Base-by-base conservation (phyloP, 2,888 invertebrate species). In the Sialis lutaria region DNA sequence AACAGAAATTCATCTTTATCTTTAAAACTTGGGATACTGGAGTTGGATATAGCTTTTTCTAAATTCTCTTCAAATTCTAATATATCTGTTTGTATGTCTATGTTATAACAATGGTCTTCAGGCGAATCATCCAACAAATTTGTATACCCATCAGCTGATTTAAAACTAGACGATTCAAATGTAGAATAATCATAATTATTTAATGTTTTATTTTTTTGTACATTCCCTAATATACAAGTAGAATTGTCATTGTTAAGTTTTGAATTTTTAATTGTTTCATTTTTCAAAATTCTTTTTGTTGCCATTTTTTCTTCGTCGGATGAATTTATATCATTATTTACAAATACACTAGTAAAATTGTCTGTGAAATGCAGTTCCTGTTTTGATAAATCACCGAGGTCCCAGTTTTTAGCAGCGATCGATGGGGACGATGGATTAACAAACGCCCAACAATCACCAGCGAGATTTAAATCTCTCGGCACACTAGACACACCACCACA, bases 401-500 rank as follows among this genome's bases (percentile, higher is more conserved):
- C 65, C 54, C 60, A 66, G 51, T 67, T 64, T 50, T 67, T 64
- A 12, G 58, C 61, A 2, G 68, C 67, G 12, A 67, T 60, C 0
- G 66, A 64, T 2, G 53, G 42, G 13, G 50, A 49, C 6, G 50
- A 51, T 6, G 46, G 50, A 10, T 52, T 52, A 50, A 52, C 55
- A 35, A 51, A 37, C 6, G n/a, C n/a, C 37, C 37, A 37, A 12
- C 12, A 10, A 12, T 37, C 37, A 9, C 69, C 68, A 53, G 67
- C 73, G 55, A 79, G 69, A 67, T 80, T 76, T 51, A 81, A 68
- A 58, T 79, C 75, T 57, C 77, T 77, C 56, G 81, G 81, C 49
- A 81, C 73, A 57, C 74, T 75, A 41, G 74, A 63, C 58, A 60
- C 69, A 49, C 81, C 73, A 57, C 74, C 74, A 41, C 73, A 63